Percentiles rank a stretch among this genome's conserved stretches.
Conservation (phyloP, 2,888 invertebrate species). For the Zele albiditarsus region DNA sequence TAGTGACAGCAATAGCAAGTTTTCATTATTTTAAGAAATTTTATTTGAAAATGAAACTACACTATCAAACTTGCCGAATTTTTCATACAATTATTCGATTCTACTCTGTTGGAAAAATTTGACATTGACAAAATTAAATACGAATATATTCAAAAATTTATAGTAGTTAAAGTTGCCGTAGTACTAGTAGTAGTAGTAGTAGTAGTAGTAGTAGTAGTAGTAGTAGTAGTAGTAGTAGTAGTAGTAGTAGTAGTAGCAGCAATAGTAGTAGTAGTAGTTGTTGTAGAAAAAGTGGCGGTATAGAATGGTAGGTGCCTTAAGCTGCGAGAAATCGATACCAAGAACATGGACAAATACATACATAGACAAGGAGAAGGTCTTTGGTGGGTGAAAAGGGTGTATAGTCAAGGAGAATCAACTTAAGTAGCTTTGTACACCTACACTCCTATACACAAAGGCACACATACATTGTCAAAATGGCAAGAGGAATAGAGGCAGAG, state of each 20-base stretch:
- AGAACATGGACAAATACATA: constrained; percentile 14
- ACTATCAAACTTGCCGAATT: too few species aligned
- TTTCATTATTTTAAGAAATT: too few species aligned
- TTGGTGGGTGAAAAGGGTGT: constrained; percentile 18
- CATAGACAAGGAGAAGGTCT: constrained; percentile 8
- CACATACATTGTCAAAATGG: background rate
- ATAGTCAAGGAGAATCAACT: constrained; percentile 50
- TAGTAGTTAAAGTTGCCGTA: background rate
- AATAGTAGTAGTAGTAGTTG: background rate
- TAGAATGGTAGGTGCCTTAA: background rate
- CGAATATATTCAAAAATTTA: background rate
- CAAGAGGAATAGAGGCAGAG: background rate
- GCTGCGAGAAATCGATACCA: constrained; percentile 15
- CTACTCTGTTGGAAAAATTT: too few species aligned
- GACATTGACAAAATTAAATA: background rate
- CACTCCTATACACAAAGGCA: constrained; percentile 12
- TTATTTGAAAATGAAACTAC: too few species aligned
- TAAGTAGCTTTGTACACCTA: constrained; percentile 49
- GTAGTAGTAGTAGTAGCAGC: background rate
- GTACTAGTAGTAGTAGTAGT: background rate
- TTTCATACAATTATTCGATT: too few species aligned
- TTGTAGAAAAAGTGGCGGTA: background rate
- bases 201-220: background rate
- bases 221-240: background rate
- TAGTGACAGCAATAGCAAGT: too few species aligned